These are phyloP conservation scores for Drosophila neoperkinsi DNA, from an alignment of 2,888 invertebrate genomes.

Conservation along the genomic window DNA sequence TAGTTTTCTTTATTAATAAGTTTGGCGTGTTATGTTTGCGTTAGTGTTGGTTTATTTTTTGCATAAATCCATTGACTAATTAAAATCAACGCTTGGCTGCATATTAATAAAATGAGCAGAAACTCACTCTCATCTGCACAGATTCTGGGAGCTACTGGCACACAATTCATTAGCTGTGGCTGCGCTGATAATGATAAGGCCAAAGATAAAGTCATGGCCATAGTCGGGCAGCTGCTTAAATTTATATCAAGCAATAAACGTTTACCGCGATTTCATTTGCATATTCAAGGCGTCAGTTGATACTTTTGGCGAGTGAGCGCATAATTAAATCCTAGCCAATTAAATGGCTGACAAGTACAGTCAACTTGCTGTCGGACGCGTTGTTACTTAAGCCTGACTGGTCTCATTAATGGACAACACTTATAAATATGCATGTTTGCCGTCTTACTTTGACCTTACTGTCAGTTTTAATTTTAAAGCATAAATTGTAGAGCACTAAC, in stretches of 20 bases:
- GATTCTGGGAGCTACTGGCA: slow-evolving; percentile 28
- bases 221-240: slow-evolving; percentile 38
- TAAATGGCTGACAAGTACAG: slow-evolving; percentile 57
- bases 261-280: slow-evolving; percentile 63
- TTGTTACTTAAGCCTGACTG: slow-evolving; percentile 20
- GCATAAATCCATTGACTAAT: slow-evolving; percentile 13
- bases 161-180: slow-evolving; percentile 50
- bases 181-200: slow-evolving; percentile 20
- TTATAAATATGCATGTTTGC: slow-evolving; percentile 23
- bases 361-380: slow-evolving; percentile 26
- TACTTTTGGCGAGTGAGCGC: slow-evolving; percentile 51
- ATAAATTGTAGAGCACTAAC: slow-evolving; percentile 1
- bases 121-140: slow-evolving; percentile 1
- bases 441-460: slow-evolving; percentile 5
- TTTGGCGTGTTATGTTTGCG: slow-evolving; percentile 18
- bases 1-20: slow-evolving; percentile 24
- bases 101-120: slow-evolving; percentile 28
- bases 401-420: slow-evolving; percentile 19
- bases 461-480: slow-evolving; percentile 23
- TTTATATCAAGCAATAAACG: slow-evolving; percentile 64
- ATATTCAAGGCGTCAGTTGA: slow-evolving; percentile 42
- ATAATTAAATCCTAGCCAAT: slow-evolving; percentile 74
- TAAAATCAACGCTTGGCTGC: slow-evolving; percentile 16
- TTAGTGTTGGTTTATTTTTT: slow-evolving; percentile 1
- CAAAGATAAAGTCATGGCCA: slow-evolving; percentile 33